A percentile compares a stretch with the other conserved stretches of the same genome.
Conservation (phyloP, 2,888 invertebrate genomes). For the Chaitophorus viminalis region DNA sequence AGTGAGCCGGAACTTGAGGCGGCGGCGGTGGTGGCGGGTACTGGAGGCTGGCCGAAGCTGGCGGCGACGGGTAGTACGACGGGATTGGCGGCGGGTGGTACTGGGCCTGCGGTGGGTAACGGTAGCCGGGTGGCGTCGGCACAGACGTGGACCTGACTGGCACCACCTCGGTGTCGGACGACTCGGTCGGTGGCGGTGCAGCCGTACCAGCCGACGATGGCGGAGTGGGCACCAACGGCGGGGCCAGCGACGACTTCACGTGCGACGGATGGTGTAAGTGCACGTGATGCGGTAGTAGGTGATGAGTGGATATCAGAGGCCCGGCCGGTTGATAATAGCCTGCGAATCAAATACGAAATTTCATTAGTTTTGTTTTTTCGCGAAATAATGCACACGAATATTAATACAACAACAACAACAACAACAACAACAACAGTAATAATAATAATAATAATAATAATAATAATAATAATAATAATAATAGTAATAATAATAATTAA, state of each 20-base stretch:
- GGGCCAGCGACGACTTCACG: constrained; percentile 36
- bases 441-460: too few relatives aligned
- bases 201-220: constrained; percentile 67
- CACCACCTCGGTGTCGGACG: constrained; percentile 67
- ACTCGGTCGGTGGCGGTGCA: constrained; percentile 67
- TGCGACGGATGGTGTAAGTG: constrained; percentile 66
- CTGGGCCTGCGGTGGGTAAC: constrained; percentile 67
- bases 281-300: constrained; percentile 66
- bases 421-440: too few relatives aligned
- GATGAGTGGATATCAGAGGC: constrained; percentile 80
- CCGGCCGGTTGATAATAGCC: constrained; percentile 94
- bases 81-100: constrained; percentile 62
- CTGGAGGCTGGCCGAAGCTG: constrained; percentile 63
- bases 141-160: constrained; percentile 66
- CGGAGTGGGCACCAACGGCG: constrained; percentile 67
- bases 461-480: too few relatives aligned
- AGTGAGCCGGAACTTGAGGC: constrained; percentile 68
- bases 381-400: neutral
- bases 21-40: constrained; percentile 64
- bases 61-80: constrained; percentile 63
- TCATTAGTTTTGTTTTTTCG: too few relatives aligned
- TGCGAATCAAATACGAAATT: constrained; percentile 67
- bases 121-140: constrained; percentile 66
- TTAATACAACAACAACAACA: neutral
- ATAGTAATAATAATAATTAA: too few relatives aligned